These are phyloP conservation scores for Seriola dumerili DNA, from an alignment of 2,113 vertebrate genomes.

Conservation along the genomic window DNA sequence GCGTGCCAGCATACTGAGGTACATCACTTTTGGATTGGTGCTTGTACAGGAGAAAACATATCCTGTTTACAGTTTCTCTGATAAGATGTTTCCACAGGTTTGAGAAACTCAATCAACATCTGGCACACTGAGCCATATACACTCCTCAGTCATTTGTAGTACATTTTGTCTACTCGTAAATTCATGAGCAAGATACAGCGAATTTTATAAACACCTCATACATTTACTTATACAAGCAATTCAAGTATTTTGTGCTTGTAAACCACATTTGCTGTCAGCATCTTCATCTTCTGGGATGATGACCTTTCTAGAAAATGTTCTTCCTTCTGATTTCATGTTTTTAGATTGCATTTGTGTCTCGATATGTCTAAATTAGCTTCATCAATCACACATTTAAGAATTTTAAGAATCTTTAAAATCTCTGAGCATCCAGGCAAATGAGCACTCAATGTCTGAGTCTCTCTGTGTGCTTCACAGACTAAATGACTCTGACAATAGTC, in stretches of 20 bases:
- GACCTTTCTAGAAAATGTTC: neutral
- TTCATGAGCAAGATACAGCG: neutral
- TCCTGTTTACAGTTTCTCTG: constrained; percentile 62
- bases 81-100: constrained; percentile 41
- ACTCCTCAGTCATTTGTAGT: neutral
- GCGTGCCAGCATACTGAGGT: constrained; percentile 22
- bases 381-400: neutral
- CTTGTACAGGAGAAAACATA: constrained; percentile 14
- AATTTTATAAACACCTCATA: constrained; percentile 15
- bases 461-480: neutral
- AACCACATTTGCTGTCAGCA: too few species aligned
- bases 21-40: constrained; percentile 4
- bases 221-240: too few species aligned
- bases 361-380: neutral
- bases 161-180: neutral
- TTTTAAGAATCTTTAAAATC: too few species aligned
- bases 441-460: constrained; percentile 6
- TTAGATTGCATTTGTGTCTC: neutral
- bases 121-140: neutral
- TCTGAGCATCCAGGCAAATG: neutral
- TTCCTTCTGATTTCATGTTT: neutral
- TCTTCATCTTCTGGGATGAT: neutral
- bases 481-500: neutral
- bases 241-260: too few species aligned
- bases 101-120: constrained; percentile 5